Evolutionary conservation across 2,888 invertebrate species (phyloP), one percentile per base, ranked within the genome.

Genomic region (Limnephilus marmoratus): DNA sequence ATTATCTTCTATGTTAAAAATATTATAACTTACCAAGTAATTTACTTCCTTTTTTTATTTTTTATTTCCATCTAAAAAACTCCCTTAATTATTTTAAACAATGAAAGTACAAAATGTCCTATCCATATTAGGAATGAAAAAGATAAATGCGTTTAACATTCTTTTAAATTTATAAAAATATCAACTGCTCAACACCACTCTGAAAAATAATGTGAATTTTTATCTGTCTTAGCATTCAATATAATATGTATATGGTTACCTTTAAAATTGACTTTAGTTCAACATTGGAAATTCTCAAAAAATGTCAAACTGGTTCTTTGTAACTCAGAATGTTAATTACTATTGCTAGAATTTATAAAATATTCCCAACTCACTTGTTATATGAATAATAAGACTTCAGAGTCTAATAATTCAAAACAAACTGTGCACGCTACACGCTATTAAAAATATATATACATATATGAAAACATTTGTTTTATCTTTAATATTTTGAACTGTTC

Each of bases 281-380:
- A 3, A 37, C 37, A 37, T 15, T 13, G 82, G 15, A 82, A 82
- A 34, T 82, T 34, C 82, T 82, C 82, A 18, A 82, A 31, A 7
- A 2, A 31, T 82, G 68, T 24, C 83, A 83, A 83, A 9, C 24
- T 68, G 34, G 15, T 86, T 86, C 45, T 86, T 31, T 86, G 86
- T 86, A 86, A 24, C 41, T 15, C 18, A 49, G 45, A 29, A 41
- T 86, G 31, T 68, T 68, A 68, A 68, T 86, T 49, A 49, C 86
- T 83, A 86, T 45, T 68, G 24, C 34, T 87, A 68, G 87, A 87
- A 24, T 85, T 1, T 49, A 49, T 49, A 49, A 13, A 18, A 31
- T 68, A 31, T 68, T 68, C 34, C 31, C 31, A 87, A 87, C 87
- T 87, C 87, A 87, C 87, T 87, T 68, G 87, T 87, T 87, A 87